Conservation (phyloP, 2,797 vertebrate species). For the Pseudotriccus pelzelni region DNA sequence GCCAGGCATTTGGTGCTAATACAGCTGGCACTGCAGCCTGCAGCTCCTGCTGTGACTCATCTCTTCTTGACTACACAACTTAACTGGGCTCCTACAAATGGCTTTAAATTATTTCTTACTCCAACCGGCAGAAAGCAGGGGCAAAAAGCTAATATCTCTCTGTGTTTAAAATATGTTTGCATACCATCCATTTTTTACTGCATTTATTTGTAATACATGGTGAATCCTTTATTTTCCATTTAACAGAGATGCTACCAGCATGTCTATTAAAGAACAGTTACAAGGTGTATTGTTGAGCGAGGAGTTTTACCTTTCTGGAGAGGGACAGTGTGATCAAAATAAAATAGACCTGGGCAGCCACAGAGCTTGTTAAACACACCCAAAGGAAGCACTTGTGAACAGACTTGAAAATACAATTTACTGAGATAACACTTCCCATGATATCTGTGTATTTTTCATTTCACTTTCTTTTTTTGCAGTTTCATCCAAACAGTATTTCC, state of each 20-base stretch:
- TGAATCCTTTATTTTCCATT: neutral
- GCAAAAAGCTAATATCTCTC: neutral
- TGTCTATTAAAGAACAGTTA: neutral
- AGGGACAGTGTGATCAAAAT: neutral
- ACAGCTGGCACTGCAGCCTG: neutral
- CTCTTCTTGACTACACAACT: neutral
- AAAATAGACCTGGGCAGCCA: neutral
- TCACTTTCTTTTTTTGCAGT: neutral
- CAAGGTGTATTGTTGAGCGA: neutral
- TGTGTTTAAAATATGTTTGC: neutral
- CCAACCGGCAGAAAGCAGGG: neutral
- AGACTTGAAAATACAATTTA: neutral
- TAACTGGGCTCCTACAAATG: neutral
- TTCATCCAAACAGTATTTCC: neutral
- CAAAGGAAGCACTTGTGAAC: neutral
- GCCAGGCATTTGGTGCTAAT: rapidly evolving
- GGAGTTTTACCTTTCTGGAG: neutral
- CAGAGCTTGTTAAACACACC: neutral
- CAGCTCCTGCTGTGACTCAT: neutral
- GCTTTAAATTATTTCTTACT: neutral
- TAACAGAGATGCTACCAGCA: neutral
- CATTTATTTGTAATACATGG: neutral
- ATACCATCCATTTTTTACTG: neutral
- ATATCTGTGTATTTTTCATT: neutral
- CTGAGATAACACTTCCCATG: neutral